Conservation (phyloP, 2,113 vertebrate species). For the Microcebus lehilahytsara region DNA sequence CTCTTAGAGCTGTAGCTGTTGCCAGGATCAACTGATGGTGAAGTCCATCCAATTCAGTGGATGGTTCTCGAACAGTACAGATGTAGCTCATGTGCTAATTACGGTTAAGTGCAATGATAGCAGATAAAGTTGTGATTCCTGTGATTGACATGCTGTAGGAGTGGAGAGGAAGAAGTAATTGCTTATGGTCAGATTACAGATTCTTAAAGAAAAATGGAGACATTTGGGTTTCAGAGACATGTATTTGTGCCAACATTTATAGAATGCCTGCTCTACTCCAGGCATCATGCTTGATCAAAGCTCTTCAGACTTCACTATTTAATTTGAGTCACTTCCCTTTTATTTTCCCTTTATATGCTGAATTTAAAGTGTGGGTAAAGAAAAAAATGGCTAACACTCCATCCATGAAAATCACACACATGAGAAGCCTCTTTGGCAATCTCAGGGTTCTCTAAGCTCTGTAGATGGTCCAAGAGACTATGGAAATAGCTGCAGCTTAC, state of each 20-base stretch:
- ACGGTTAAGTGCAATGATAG: background rate
- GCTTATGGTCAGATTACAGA: background rate
- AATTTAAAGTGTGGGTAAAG: background rate
- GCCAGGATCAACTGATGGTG: background rate
- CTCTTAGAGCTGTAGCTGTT: background rate
- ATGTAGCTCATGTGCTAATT: background rate
- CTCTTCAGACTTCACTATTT: background rate
- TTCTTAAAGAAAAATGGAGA: constrained; percentile 13
- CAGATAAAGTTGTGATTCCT: background rate
- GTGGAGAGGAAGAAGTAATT: background rate
- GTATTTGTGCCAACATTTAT: background rate
- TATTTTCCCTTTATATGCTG: constrained; percentile 14
- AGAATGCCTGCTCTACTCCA: background rate
- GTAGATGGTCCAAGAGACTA: background rate
- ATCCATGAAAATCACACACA: constrained; percentile 9
- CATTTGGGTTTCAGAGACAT: background rate
- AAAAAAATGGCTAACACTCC: background rate
- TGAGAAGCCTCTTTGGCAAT: constrained; percentile 2
- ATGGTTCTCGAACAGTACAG: background rate
- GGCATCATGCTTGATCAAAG: background rate
- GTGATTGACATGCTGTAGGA: background rate
- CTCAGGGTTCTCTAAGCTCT: background rate
- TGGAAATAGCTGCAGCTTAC: background rate
- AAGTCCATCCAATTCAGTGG: background rate
- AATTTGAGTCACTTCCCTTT: constrained; percentile 37